Evolutionary conservation across 2,797 vertebrate genomes (phyloP).

Genomic region (Natrix natrix): DNA sequence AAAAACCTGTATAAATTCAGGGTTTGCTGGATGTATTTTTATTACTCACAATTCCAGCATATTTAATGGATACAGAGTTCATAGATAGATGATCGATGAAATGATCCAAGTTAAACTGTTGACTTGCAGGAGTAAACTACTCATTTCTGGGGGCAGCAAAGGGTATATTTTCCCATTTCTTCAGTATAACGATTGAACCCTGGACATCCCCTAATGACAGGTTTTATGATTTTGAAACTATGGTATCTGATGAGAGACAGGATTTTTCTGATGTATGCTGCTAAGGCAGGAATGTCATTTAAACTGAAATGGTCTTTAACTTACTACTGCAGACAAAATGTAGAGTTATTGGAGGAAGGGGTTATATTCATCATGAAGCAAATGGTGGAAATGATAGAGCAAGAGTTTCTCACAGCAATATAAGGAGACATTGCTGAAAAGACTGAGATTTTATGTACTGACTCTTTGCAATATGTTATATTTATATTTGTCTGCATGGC

Average conservation of each 20-base stretch:
- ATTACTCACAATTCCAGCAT: neutral
- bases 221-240: neutral
- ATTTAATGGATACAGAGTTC: neutral
- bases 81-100: neutral
- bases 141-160: neutral
- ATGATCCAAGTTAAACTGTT: neutral
- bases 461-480: too few relatives aligned
- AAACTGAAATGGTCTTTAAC: neutral
- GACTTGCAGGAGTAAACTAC: neutral
- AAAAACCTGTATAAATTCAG: neutral
- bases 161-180: neutral
- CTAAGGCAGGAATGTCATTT: neutral
- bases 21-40: neutral
- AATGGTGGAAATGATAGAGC: too few relatives aligned
- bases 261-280: neutral
- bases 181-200: neutral
- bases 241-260: neutral
- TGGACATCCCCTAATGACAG: neutral
- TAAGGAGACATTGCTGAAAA: too few relatives aligned
- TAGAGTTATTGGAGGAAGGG: too few relatives aligned
- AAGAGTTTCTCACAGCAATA: too few relatives aligned
- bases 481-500: too few relatives aligned
- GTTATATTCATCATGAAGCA: too few relatives aligned
- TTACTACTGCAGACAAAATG: neutral
- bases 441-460: too few relatives aligned